These are phyloP conservation scores for Daboia siamensis DNA, from an alignment of 2,113 vertebrate genomes.

Conservation along the genomic window DNA sequence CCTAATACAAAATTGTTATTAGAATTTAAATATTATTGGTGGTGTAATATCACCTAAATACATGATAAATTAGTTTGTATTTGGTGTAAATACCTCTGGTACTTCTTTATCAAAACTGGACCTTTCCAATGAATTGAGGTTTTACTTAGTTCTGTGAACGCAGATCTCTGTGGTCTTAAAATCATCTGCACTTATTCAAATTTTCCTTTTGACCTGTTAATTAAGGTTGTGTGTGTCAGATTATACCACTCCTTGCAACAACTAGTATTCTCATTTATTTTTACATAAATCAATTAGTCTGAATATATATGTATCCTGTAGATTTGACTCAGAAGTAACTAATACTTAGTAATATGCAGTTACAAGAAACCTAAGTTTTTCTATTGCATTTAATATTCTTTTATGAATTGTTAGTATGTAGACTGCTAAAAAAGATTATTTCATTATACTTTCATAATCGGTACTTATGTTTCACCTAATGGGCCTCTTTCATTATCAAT, in stretches of 20 bases:
- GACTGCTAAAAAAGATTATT: conserved; percentile 47
- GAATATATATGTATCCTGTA: conserved; percentile 42
- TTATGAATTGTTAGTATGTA: conserved; percentile 69
- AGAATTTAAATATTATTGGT: neutral
- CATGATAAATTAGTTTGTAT: neutral
- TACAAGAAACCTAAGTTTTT: conserved; percentile 64
- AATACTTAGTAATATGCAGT: conserved; percentile 62
- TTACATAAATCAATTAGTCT: conserved; percentile 57
- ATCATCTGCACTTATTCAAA: neutral
- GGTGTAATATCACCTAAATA: neutral
- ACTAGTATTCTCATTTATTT: conserved; percentile 29
- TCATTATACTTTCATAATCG: conserved; percentile 65
- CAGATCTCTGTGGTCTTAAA: neutral
- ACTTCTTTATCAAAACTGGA: neutral
- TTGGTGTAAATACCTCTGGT: neutral
- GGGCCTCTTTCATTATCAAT: conserved; percentile 26
- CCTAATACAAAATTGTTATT: neutral
- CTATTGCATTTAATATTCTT: conserved; percentile 57
- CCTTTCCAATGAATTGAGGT: neutral
- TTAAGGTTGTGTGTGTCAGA: conserved; percentile 20
- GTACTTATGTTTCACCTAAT: conserved; percentile 52
- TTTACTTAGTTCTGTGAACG: neutral
- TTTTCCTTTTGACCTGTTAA: neutral
- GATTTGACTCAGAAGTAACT: conserved; percentile 62
- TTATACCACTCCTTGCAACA: conserved; percentile 32